phyloP scores from a whole-genome alignment of 1,140 invertebrate species.

The Musca vetustissima region DNA sequence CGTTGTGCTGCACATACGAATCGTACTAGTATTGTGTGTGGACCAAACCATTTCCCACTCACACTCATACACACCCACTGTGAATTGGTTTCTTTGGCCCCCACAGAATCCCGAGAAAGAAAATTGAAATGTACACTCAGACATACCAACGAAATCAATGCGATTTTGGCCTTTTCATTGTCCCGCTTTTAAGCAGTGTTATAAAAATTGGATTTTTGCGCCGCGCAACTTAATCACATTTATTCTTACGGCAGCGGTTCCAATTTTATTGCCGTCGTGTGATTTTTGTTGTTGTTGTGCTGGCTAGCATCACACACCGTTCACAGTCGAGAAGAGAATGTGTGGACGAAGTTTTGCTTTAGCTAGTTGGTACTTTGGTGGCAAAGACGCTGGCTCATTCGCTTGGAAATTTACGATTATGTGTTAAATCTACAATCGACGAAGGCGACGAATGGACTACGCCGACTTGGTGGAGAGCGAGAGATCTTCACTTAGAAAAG shows the following conservation, averaged over 20 bases:
- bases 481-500: too few relatives aligned
- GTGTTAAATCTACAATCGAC: constrained; percentile 12
- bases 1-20: too few relatives aligned
- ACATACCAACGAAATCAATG: constrained; percentile 8
- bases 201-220: constrained; percentile 22
- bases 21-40: too few relatives aligned
- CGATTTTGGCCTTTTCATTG: not conserved
- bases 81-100: constrained; percentile 8
- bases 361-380: too few relatives aligned
- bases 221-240: constrained; percentile 23
- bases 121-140: not conserved
- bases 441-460: constrained; percentile 1
- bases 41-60: too few relatives aligned
- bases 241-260: constrained; percentile 11
- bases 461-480: too few relatives aligned
- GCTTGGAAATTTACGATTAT: constrained; percentile 16
- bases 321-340: too few relatives aligned
- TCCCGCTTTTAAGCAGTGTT: not conserved
- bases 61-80: too few relatives aligned
- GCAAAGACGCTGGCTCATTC: not conserved
- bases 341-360: too few relatives aligned
- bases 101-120: constrained; percentile 1
- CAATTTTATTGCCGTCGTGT: constrained; percentile 13
- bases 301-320: too few relatives aligned
- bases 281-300: too few relatives aligned